Conservation (phyloP, 1,140 invertebrate species). For the Papilio xuthus region DNA sequence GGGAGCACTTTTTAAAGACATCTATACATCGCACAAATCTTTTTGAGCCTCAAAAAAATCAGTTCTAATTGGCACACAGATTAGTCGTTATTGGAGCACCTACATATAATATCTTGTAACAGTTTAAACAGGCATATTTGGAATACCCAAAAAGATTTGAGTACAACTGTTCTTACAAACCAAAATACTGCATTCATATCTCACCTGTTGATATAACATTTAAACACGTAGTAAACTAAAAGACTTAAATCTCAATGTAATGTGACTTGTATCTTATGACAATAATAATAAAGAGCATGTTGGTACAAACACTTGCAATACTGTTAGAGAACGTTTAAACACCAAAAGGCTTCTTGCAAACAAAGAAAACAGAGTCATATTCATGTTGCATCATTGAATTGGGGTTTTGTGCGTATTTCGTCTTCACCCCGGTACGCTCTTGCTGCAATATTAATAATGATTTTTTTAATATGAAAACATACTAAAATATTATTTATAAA, state of each 20-base stretch:
- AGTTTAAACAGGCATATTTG: not conserved
- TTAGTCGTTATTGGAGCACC: not conserved
- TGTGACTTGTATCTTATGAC: slow-evolving; percentile 10
- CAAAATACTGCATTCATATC: slow-evolving; percentile 31
- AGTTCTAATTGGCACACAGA: not conserved
- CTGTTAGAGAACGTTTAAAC: slow-evolving; percentile 33
- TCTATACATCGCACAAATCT: not conserved
- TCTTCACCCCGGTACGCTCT: slow-evolving; percentile 88
- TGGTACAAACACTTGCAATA: slow-evolving; percentile 25
- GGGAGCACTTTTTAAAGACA: not conserved
- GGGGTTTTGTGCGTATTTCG: slow-evolving; percentile 95
- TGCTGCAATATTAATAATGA: slow-evolving; percentile 83
- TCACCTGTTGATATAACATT: slow-evolving; percentile 21
- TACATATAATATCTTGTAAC: not conserved
- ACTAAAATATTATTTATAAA: slow-evolving; percentile 38
- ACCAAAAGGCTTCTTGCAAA: slow-evolving; percentile 88
- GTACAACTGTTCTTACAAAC: not conserved
- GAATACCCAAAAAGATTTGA: not conserved
- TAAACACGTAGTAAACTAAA: slow-evolving; percentile 7
- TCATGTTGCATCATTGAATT: slow-evolving; percentile 96
- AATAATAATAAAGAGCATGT: slow-evolving; percentile 1
- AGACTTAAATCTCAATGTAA: slow-evolving; percentile 29
- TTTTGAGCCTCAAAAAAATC: slow-evolving; percentile 1
- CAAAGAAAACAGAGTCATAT: slow-evolving; percentile 95
- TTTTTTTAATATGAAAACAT: slow-evolving; percentile 29